Conservation (phyloP, 2,888 invertebrate genomes). For the Eupithecia subfuscata region DNA sequence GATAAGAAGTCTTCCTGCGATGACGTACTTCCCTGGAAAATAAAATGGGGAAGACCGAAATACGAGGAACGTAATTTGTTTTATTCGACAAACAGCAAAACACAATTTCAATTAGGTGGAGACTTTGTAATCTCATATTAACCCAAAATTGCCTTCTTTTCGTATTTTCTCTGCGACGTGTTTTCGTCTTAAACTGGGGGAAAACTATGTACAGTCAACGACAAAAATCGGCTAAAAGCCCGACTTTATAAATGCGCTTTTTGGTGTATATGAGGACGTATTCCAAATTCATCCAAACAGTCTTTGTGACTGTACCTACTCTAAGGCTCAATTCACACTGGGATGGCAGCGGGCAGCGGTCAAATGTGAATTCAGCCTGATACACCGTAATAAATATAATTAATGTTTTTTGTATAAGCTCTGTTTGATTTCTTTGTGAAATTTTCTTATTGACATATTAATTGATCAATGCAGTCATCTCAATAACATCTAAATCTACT, state of each 20-base stretch:
- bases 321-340: no score
- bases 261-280: no score
- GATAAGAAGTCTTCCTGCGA: slow-evolving; percentile 51
- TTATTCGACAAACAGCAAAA: slow-evolving; percentile 45
- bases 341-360: no score
- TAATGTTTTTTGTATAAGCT: no score
- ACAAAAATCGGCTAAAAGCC: not conserved
- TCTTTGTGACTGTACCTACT: no score
- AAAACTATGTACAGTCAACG: slow-evolving; percentile 1
- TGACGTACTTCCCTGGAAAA: slow-evolving; percentile 35
- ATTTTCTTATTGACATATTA: not conserved
- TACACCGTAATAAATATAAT: no score
- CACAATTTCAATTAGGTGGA: slow-evolving; percentile 43
- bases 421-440: not conserved
- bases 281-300: no score
- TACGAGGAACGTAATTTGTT: slow-evolving; percentile 39
- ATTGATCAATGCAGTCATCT: no score
- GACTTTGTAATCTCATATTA: slow-evolving; percentile 30
- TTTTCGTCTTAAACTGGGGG: not conserved
- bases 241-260: not conserved
- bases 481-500: not conserved
- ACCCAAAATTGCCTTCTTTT: slow-evolving; percentile 25
- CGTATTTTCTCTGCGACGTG: not conserved
- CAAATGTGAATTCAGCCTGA: no score
- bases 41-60: slow-evolving; percentile 27